These are phyloP conservation scores for Otus scops DNA, from an alignment of 2,797 vertebrate genomes.

Conservation along the genomic window DNA sequence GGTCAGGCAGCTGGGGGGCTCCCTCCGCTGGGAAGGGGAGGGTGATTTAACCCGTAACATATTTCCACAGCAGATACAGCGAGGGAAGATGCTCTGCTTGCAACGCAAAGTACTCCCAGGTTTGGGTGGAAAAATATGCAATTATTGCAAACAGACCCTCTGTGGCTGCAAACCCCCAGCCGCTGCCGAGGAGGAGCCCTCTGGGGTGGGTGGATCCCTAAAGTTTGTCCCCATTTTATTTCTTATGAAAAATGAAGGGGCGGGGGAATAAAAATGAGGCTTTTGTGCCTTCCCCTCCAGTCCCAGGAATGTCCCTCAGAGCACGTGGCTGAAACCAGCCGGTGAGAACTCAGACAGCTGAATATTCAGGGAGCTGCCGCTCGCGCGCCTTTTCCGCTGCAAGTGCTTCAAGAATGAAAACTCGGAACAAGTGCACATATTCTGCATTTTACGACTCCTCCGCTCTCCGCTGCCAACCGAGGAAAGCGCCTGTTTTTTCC, in stretches of 20 bases:
- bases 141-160: accelerated
- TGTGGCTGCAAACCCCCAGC: background rate
- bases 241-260: accelerated
- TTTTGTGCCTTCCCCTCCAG: background rate
- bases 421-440: background rate
- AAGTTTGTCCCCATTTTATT: background rate
- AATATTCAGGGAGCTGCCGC: background rate
- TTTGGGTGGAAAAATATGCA: accelerated
- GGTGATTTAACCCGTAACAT: background rate
- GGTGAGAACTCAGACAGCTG: background rate
- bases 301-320: background rate
- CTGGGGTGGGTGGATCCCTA: background rate
- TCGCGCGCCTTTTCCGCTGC: background rate
- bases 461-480: accelerated
- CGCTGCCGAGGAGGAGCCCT: accelerated
- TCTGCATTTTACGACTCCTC: background rate
- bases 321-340: background rate
- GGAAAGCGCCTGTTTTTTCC: background rate
- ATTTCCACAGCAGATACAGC: background rate
- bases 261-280: accelerated
- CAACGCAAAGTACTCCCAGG: background rate
- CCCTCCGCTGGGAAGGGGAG: background rate
- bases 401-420: background rate
- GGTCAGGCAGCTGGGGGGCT: background rate
- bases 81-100: background rate